These are phyloP conservation scores for Drosophila persimilis DNA, from an alignment of 1,140 invertebrate genomes.

Conservation along the genomic window DNA sequence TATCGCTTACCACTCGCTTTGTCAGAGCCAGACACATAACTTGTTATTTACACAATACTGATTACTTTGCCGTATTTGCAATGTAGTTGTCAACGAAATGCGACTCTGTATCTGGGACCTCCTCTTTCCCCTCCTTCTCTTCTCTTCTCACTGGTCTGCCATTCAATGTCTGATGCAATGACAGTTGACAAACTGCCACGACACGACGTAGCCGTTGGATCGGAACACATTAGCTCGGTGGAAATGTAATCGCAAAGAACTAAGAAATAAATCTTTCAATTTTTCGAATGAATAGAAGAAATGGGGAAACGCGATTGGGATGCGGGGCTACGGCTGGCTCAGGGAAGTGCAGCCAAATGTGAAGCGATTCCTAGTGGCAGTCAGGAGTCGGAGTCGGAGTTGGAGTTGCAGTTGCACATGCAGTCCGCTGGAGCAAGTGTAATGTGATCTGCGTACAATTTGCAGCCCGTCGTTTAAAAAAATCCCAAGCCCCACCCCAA, in stretches of 20 bases:
- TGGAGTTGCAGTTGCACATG: conserved; percentile 46
- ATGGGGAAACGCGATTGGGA: background rate
- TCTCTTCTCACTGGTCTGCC: conserved; percentile 13
- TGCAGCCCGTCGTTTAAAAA: conserved; percentile 72
- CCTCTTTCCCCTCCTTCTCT: background rate
- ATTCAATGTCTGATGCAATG: conserved; percentile 66
- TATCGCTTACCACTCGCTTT: conserved; percentile 51
- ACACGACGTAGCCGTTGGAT: conserved; percentile 60
- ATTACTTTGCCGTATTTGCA: conserved; percentile 63
- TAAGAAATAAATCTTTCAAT: conserved; percentile 82
- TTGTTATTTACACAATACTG: conserved; percentile 64
- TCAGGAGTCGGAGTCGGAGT: background rate
- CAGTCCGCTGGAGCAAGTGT: conserved; percentile 46
- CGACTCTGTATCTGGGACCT: conserved; percentile 27
- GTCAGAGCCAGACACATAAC: conserved; percentile 46
- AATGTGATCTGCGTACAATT: conserved; percentile 80
- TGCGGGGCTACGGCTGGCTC: background rate
- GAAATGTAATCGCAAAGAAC: conserved; percentile 74
- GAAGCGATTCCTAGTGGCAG: conserved; percentile 63
- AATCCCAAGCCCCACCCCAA: conserved; percentile 39
- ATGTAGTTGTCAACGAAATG: conserved; percentile 64
- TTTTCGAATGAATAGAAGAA: conserved; percentile 57
- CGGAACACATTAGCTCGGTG: conserved; percentile 75
- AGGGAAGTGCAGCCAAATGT: conserved; percentile 72
- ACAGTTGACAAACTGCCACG: conserved; percentile 72